Evolutionary conservation across 2,888 invertebrate species (phyloP).

Genomic region (Scelioninae gen. 1): DNA sequence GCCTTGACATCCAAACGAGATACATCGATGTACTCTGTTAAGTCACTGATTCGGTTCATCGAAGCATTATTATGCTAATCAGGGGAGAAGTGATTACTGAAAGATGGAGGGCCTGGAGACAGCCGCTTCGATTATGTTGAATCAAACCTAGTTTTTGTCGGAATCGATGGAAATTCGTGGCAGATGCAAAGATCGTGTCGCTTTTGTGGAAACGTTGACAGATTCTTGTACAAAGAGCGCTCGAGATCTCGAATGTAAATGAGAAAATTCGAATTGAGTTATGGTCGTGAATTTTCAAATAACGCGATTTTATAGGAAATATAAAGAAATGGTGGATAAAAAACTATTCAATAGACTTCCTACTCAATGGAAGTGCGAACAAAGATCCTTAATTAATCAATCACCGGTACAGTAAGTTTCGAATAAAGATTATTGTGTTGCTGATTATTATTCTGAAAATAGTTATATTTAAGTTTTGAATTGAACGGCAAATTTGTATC

Average conservation of each 20-base stretch:
- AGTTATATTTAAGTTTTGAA: no score
- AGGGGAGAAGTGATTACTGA: conserved; percentile 16
- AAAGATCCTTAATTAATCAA: no score
- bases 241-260: conserved; percentile 41
- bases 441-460: no score
- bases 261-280: conserved; percentile 36
- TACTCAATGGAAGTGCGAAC: no score
- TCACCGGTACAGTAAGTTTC: no score
- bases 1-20: conserved; percentile 15
- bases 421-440: no score
- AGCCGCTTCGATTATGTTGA: conserved; percentile 9
- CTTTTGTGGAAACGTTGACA: conserved; percentile 26
- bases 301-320: no score
- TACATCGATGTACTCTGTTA: not conserved
- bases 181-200: conserved; percentile 37
- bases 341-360: no score
- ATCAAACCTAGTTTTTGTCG: conserved; percentile 37
- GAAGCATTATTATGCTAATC: conserved; percentile 53
- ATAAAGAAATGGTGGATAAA: no score
- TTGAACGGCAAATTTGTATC: no score
- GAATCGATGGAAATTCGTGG: conserved; percentile 45
- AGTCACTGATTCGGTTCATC: conserved; percentile 37
- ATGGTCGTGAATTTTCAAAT: conserved; percentile 2
- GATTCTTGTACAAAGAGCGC: conserved; percentile 24
- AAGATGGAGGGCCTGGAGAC: conserved; percentile 15